Base-by-base conservation (phyloP, 2,113 vertebrate genomes). In the Amblyopsis rosae region DNA sequence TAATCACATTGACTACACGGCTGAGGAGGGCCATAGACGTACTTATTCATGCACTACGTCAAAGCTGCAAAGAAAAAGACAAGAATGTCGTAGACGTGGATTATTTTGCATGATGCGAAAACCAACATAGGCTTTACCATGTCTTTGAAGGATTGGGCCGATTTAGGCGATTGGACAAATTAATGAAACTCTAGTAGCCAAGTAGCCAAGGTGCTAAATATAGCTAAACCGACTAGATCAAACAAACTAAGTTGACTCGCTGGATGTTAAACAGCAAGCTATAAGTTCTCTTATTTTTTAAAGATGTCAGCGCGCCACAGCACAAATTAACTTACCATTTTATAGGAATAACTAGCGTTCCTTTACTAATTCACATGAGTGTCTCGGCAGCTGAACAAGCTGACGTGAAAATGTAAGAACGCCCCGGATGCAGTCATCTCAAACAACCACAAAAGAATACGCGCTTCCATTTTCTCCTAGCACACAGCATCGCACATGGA, bases 151-250 rank as follows among this genome's bases (percentile, higher is more conserved):
- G 26, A 26, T 26, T 26, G 26, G 26, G 26, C 26, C 26, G 26
- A 26, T 26, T 26, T 26, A 74, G 70, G 53, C 11, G n/a, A 6
- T n/a, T 65, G 53, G 26, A 15, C 55, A 56, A 88, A 84, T 87
- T 82, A 87, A 86, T 86, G 80, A 80, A 86, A 81, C 59, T 66
- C 69, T n/a, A n/a, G n/a, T n/a, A n/a, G n/a, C n/a, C n/a, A n/a
- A 76, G 65, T 74, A 70, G 59, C 71, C 71, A 65, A 33, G 2
- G 62, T 50, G 82, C 87, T 90, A 90, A 82, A 88, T 90, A 87
- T 89, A 88, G 79, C 77, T 9, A 46, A 81, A 81, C 73, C 73
- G 71, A 12, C 26, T 26, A 26, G 26, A 26, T 26, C 1, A 26
- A 26, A 26, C 26, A 3, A 26, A 26, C 26, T 6, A 41, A 73